These are phyloP conservation scores for Stomatorhinus walkeri DNA, from an alignment of 2,797 vertebrate genomes.

Conservation along the genomic window DNA sequence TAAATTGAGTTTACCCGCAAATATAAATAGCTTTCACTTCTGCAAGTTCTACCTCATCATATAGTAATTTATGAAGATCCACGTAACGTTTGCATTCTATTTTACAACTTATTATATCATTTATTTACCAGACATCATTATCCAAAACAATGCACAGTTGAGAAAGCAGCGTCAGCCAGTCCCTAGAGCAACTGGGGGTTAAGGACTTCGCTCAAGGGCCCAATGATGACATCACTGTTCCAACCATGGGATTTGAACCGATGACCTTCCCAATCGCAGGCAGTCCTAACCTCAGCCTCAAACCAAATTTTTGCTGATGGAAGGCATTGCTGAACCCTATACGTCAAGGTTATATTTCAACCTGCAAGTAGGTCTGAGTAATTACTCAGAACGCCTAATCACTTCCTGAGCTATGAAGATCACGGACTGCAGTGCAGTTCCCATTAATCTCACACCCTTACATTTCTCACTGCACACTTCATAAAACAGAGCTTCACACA, in stretches of 20 bases:
- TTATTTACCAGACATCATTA: neutral
- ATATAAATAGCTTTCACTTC: neutral
- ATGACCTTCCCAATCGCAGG: neutral
- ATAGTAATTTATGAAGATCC: neutral
- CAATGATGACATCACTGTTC: neutral
- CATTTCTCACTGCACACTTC: neutral
- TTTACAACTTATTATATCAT: neutral
- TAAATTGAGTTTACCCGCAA: neutral
- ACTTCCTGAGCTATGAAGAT: neutral
- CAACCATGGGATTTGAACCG: neutral
- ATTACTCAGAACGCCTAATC: neutral
- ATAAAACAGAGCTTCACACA: neutral
- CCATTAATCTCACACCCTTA: constrained; percentile 1
- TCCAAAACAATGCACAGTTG: neutral
- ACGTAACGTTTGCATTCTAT: neutral
- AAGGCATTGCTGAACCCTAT: neutral
- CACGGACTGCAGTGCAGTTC: neutral
- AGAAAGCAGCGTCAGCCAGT: neutral
- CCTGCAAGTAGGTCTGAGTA: neutral
- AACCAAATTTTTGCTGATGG: neutral
- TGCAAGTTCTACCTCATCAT: neutral
- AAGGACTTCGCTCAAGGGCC: neutral
- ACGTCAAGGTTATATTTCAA: neutral
- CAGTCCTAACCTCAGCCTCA: neutral
- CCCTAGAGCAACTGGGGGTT: neutral